phyloP scores from a whole-genome alignment of 2,113 vertebrate species.

The Psophia crepitans region DNA sequence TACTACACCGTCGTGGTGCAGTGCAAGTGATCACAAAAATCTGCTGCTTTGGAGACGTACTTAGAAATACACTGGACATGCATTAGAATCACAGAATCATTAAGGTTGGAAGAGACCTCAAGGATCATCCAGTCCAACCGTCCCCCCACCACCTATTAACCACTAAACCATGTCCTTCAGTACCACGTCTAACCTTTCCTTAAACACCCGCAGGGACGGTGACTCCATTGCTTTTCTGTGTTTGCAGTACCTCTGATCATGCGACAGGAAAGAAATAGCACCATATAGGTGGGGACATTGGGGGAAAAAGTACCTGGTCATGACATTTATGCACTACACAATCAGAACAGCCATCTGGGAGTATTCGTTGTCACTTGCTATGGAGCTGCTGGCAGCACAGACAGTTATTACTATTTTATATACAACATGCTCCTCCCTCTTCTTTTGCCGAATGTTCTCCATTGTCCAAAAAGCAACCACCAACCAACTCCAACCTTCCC shows the following conservation, averaged over 20 bases:
- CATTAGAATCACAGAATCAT: no score
- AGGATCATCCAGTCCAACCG: no score
- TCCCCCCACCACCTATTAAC: no score
- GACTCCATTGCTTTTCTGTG: not conserved
- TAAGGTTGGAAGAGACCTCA: no score
- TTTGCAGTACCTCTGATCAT: not conserved
- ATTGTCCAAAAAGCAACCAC: not conserved
- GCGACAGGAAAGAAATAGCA: not conserved
- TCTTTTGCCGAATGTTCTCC: not conserved
- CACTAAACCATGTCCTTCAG: no score
- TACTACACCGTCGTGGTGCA: not conserved
- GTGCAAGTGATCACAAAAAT: not conserved
- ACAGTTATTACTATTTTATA: not conserved
- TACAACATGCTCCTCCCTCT: not conserved
- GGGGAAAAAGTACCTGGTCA: not conserved
- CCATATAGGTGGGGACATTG: not conserved
- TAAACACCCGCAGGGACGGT: no score
- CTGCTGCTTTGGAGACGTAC: not conserved
- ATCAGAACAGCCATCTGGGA: not conserved
- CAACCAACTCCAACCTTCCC: not conserved
- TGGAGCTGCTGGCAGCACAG: not conserved
- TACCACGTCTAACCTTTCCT: no score
- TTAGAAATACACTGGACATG: not conserved
- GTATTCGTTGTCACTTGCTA: not conserved
- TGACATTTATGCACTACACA: not conserved